Evolutionary conservation across 1,140 invertebrate genomes (phyloP), one percentile per base, ranked within the genome.

Genomic region (Pachypsylla venusta): DNA sequence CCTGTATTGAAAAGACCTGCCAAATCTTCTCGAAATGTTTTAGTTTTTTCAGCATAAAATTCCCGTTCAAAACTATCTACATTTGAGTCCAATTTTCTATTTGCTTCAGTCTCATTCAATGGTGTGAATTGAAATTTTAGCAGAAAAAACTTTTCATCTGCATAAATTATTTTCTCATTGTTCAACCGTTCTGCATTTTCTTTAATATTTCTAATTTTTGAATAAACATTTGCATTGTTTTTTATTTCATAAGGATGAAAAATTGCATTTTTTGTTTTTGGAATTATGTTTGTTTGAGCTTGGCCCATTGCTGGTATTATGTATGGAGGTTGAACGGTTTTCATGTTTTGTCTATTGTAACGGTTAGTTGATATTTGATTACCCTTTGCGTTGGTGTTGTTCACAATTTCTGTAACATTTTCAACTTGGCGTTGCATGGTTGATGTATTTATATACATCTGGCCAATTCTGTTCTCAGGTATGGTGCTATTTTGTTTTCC

Each of bases 111-210:
- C 16, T 48, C 42, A 19, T 48, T 48, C 42, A 48, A 48, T 4
- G 42, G 42, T 5, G 42, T n/a, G 5, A 48, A 22, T 4, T 48
- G 5, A 19, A 48, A 48, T 48, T 48, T 48, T 4, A 48, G 16
- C 4, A 48, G 42, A n/a, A 48, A n/a, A 19, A 48, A 48, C n/a
- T 19, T 48, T 22, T 48, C 42, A 19, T 48, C 42, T 48, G 4
- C 42, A 22, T 48, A 48, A 48, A 48, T 48, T 5, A 48, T 48
- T 48, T 48, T 48, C 42, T 48, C 42, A 48, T 48, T n/a, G 4
- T 19, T 48, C 42, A 48, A 22, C 5, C 42, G 42, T 19, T 48
- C 22, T 10, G 42, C 42, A 48, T 48, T 48, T 48, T 48, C 42
- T 48, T 48, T 48, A 22, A 48, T 48, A 22, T 48, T 48, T n/a